phyloP scores from a whole-genome alignment of 2,888 invertebrate species.

The Rotaria magnacalcarata region DNA sequence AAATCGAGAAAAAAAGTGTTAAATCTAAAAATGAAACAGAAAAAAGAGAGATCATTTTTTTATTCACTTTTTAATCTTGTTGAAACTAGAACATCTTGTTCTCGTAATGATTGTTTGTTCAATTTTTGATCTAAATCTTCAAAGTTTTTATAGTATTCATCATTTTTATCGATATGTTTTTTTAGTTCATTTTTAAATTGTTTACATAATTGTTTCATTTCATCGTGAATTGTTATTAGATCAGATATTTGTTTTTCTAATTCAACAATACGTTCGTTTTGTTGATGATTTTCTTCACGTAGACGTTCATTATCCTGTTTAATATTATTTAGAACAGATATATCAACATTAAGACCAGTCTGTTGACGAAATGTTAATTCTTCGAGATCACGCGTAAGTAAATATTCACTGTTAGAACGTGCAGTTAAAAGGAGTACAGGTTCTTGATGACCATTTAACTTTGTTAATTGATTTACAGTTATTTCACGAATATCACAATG shows the following conservation, averaged over 20 bases:
- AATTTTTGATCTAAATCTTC: not conserved
- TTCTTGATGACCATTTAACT: slow-evolving; percentile 23
- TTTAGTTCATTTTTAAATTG: not conserved
- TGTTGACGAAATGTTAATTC: slow-evolving; percentile 26
- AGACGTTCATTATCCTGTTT: slow-evolving; percentile 14
- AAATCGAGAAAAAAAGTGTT: too few species aligned
- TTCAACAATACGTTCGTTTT: slow-evolving; percentile 2
- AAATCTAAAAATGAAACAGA: not conserved
- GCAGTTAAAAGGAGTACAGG: not conserved
- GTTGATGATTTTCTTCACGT: slow-evolving; percentile 26
- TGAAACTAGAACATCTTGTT: not conserved
- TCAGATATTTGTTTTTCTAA: slow-evolving; percentile 5
- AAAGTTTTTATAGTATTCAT: not conserved
- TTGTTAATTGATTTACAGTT: slow-evolving; percentile 29
- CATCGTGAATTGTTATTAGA: not conserved
- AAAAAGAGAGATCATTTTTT: not conserved
- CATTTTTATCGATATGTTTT: not conserved
- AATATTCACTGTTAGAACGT: slow-evolving; percentile 11
- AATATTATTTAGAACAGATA: not conserved
- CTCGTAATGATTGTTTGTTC: not conserved
- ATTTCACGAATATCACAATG: slow-evolving; percentile 4
- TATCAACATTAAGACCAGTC: slow-evolving; percentile 22
- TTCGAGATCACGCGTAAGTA: slow-evolving; percentile 3
- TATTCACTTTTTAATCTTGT: slow-evolving; percentile 15
- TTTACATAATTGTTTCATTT: slow-evolving; percentile 12